Base-by-base conservation (phyloP, 2,113 vertebrate species). In the Danionella cerebrum region DNA sequence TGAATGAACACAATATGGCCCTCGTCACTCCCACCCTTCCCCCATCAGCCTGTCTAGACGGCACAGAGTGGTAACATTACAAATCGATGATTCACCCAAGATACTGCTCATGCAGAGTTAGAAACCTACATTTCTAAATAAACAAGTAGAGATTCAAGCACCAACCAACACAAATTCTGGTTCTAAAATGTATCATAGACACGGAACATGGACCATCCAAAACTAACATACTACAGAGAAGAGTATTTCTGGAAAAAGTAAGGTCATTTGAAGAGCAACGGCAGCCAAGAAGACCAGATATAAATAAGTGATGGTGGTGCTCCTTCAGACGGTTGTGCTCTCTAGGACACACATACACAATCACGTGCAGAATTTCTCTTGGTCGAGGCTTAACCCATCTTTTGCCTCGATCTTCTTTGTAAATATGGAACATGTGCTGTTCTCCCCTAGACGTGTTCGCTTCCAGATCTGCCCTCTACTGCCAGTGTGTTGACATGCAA, bases 231-330 rank as follows among this genome's bases (percentile, higher is more conserved):
- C 60, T 10, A 39, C 70, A 63, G 47, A 60, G 59, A 68, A 25
- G 41, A 68, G 62, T 1, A 4, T 41, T 25, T 7, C 63, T 12
- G 29, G 31, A 9, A 36, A 54, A 70, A 44, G 58, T 21, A 78
- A 79, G 74, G 81, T 68, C 81, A 80, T 74, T 35, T 81, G 76
- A 84, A 87, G 81, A 82, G 73, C 79, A 83, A 52, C 21, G n/a
- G 36, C 14, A 62, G 76, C 71, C 76, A 79, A 58, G 36, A 79
- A 76, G 50, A 71, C 70, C 33, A 39, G 72, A 78, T 53, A 84
- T 86, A 76, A 85, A 88, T 85, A 82, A 81, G 77, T 85, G 63
- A 84, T 84, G 52, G 48, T 75, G 75, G 77, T 83, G 29, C 76
- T 79, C 73, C 70, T 64, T 47, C 75, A 66, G 70, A 71, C 69